Percentiles rank a stretch among this genome's conserved stretches.
phyloP scores from a whole-genome alignment of 1,140 invertebrate genomes.

The Conus betulinus region DNA sequence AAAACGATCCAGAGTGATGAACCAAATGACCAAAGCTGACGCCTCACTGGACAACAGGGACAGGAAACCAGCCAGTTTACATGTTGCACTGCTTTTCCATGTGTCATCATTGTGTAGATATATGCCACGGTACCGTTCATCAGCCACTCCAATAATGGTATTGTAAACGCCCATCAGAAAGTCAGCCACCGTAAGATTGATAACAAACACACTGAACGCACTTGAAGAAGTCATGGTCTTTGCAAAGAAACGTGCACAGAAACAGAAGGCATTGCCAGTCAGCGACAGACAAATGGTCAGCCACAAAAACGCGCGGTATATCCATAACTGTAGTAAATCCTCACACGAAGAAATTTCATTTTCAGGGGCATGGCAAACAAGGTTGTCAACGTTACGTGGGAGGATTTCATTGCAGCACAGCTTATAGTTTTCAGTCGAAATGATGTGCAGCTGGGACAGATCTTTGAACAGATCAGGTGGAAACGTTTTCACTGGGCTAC shows the following conservation, averaged over 20 bases:
- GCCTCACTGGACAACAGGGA: slow-evolving; percentile 40
- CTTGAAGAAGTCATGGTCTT: neutral
- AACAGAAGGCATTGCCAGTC: slow-evolving; percentile 46
- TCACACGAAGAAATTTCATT: slow-evolving; percentile 55
- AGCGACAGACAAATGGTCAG: slow-evolving; percentile 43
- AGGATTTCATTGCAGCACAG: slow-evolving; percentile 48
- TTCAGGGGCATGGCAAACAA: slow-evolving; percentile 24
- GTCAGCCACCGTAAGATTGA: slow-evolving; percentile 46
- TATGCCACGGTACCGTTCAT: slow-evolving; percentile 51
- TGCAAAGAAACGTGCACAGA: slow-evolving; percentile 26
- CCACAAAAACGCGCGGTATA: slow-evolving; percentile 46
- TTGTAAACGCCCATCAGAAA: slow-evolving; percentile 39
- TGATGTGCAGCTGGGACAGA: neutral
- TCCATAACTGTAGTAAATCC: slow-evolving; percentile 42
- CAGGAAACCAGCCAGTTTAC: slow-evolving; percentile 36
- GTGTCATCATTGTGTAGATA: slow-evolving; percentile 26
- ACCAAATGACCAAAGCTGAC: slow-evolving; percentile 37
- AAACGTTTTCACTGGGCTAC: neutral
- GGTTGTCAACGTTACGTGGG: slow-evolving; percentile 25
- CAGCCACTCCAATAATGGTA: slow-evolving; percentile 34
- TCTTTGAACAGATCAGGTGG: neutral
- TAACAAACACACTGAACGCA: slow-evolving; percentile 50
- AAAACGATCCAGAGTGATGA: slow-evolving; percentile 54
- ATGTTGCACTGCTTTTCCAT: slow-evolving; percentile 29
- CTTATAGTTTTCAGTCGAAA: slow-evolving; percentile 42